Percentiles rank a stretch among this genome's conserved stretches.
Conservation (phyloP, 2,797 vertebrate genomes). For the Somateria mollissima region DNA sequence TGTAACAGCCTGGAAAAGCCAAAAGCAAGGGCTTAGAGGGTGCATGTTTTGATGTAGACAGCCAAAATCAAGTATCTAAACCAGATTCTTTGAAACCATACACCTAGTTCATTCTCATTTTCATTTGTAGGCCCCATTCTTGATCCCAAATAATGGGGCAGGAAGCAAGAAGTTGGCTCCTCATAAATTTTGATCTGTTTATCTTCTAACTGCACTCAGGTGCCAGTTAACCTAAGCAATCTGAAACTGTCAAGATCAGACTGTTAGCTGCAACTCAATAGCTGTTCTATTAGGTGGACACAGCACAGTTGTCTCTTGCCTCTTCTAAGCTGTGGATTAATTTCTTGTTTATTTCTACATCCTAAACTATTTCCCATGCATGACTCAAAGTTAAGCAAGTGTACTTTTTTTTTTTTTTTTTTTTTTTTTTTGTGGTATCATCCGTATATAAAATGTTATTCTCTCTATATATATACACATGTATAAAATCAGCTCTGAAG, state of each 20-base stretch:
- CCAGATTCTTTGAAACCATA: background rate
- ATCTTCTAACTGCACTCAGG: background rate
- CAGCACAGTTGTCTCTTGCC: slow-evolving; percentile 23
- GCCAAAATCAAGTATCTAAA: background rate
- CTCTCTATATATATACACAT: too few species aligned
- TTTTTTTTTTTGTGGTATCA: background rate
- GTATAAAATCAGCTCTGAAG: background rate
- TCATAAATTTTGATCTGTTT: background rate
- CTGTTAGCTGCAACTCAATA: slow-evolving; percentile 17
- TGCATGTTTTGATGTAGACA: background rate
- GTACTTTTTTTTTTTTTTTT: background rate
- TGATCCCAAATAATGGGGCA: background rate
- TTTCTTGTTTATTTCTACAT: slow-evolving; percentile 8
- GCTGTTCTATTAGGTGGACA: slow-evolving; percentile 27
- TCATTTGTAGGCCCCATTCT: background rate
- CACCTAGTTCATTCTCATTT: background rate
- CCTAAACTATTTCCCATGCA: background rate
- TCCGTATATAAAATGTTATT: background rate
- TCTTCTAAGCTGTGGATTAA: slow-evolving; percentile 15
- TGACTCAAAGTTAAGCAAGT: background rate
- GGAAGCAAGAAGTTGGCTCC: background rate
- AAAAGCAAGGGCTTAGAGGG: slow-evolving; percentile 31
- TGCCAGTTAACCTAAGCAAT: slow-evolving; percentile 33
- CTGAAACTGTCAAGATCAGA: slow-evolving; percentile 16
- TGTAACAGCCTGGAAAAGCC: slow-evolving; percentile 5